Base-by-base conservation (phyloP, 2,888 invertebrate species). In the Polydesmus complanatus region DNA sequence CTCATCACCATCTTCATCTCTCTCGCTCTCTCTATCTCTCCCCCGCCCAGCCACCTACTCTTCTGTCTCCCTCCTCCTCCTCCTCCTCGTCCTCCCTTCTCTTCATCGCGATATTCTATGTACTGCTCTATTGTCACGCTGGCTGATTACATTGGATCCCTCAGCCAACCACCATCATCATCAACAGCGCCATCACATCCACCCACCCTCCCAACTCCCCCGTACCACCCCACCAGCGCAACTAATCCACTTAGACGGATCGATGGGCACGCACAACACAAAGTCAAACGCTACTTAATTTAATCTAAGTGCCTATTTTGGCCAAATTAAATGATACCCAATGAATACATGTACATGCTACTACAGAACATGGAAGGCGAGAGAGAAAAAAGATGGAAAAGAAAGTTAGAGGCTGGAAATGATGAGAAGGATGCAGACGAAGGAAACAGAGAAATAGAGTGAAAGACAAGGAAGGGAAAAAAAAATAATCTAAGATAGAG, bases 211-310 rank as follows among this genome's bases (percentile, higher is more conserved):
- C 37, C 37, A n/a, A n/a, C n/a, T n/a, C 14, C 37, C 5, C 37
- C 37, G 14, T 14, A 5, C 37, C 14, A 37, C 37, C 37, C 37
- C 37, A 37, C 37, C 37, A 37, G 3, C 22, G 3, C 22, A 27
- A 55, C 55, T 55, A 55, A 55, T 55, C 55, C 55, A 55, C 55
- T 55, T 55, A 55, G 55, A 2, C 8, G 53, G 22, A 21, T 37
- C 37, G 37, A 37, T 37, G 37, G 53, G 53, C 53, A 21, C 8
- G 53, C 53, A 53, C 21, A 59, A 59, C 58, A 62, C 60, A 62
- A 62, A 62, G 62, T 62, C 62, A 62, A 62, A 59, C 62, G 62
- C 26, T 62, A 52, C 58, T 62, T 62, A 62, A 62, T 62, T 62
- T 62, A 62, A 62, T 62, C 62, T 57, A 62, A 62, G 62, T 48